Conservation (phyloP, 2,797 vertebrate genomes). For the Synaphobranchus kaupii region DNA sequence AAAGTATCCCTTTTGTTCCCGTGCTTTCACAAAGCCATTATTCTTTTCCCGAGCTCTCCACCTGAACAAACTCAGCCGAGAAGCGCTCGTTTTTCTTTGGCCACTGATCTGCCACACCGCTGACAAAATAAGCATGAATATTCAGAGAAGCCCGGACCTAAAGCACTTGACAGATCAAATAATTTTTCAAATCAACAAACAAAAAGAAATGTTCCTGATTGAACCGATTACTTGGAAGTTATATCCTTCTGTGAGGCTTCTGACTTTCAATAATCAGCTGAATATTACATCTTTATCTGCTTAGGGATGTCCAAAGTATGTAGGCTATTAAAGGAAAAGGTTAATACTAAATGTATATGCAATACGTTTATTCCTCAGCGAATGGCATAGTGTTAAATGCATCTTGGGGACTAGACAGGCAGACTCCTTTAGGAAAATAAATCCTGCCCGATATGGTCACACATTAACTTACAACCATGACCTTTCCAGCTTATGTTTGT, state of each 20-base stretch:
- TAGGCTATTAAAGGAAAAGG: neutral
- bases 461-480: slow-evolving; percentile 68
- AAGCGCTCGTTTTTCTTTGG: neutral
- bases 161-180: neutral
- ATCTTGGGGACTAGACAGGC: slow-evolving; percentile 47
- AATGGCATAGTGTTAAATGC: slow-evolving; percentile 45
- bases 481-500: slow-evolving; percentile 51
- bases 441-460: slow-evolving; percentile 60
- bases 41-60: neutral
- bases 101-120: neutral
- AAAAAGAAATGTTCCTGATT: neutral
- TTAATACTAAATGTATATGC: neutral
- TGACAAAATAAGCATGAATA: neutral
- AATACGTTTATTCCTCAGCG: neutral
- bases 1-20: slow-evolving; percentile 43
- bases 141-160: neutral
- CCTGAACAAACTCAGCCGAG: neutral
- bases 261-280: neutral
- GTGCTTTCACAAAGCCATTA: slow-evolving; percentile 47
- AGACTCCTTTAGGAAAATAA: slow-evolving; percentile 44
- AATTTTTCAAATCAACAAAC: neutral
- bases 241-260: neutral
- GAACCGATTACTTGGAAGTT: neutral
- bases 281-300: neutral
- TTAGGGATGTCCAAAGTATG: neutral